Conservation (phyloP, 2,888 invertebrate species). For the Latrodectus hesperus region DNA sequence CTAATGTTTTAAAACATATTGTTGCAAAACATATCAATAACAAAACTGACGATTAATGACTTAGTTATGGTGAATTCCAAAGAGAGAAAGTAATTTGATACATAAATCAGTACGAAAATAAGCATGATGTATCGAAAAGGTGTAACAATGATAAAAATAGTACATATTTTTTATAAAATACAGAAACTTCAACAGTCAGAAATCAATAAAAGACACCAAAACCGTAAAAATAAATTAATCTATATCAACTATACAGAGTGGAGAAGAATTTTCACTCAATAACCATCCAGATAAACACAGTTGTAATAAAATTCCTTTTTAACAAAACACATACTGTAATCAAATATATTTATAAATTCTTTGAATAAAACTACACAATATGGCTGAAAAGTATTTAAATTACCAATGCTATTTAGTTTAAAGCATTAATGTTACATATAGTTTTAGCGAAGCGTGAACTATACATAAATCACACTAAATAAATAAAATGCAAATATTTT, state of each 20-base stretch:
- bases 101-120: conserved; percentile 36
- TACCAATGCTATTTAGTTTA: conserved; percentile 41
- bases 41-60: conserved; percentile 62
- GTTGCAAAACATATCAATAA: conserved; percentile 51
- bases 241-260: conserved; percentile 1
- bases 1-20: conserved; percentile 65
- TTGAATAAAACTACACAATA: conserved; percentile 5
- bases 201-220: conserved; percentile 1
- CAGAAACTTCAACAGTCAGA: conserved; percentile 11
- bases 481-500: not conserved
- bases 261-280: not conserved
- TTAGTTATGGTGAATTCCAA: conserved; percentile 47
- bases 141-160: conserved; percentile 31
- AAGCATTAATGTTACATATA: conserved; percentile 1
- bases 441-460: not conserved
- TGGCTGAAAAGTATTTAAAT: conserved; percentile 40
- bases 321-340: conserved; percentile 8
- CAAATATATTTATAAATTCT: conserved; percentile 15
- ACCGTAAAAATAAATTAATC: not conserved
- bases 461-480: not conserved
- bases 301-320: conserved; percentile 1
- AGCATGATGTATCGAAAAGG: conserved; percentile 27
- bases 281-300: conserved; percentile 34
- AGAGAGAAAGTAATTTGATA: conserved; percentile 24
- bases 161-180: conserved; percentile 7